Conservation (phyloP, 2,113 vertebrate genomes). For the Empidonax traillii region DNA sequence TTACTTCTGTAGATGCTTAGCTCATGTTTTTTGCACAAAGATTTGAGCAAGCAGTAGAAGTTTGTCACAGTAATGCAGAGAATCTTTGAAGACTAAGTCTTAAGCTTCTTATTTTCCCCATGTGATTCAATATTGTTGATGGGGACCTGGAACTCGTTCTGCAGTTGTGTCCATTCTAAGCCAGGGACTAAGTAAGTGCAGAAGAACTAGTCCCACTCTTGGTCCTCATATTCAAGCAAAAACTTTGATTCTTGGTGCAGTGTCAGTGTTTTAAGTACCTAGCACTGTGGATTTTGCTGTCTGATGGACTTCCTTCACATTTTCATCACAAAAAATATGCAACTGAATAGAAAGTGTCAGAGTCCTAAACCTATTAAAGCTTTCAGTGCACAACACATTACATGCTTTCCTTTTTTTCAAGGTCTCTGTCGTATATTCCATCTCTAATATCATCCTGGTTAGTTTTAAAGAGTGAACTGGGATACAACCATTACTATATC, state of each 20-base stretch:
- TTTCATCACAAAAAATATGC: background rate
- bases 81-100: background rate
- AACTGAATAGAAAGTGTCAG: background rate
- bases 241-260: background rate
- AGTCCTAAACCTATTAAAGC: background rate
- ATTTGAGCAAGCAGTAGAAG: background rate
- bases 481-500: background rate
- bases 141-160: background rate
- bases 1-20: background rate
- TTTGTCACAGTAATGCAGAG: background rate
- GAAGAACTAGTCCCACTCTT: background rate
- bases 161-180: background rate
- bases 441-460: slow-evolving; percentile 14
- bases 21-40: background rate
- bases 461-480: slow-evolving; percentile 5
- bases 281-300: background rate
- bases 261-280: background rate
- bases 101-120: background rate
- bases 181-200: background rate
- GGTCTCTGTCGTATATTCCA: background rate
- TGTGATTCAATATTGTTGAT: background rate
- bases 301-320: background rate
- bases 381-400: background rate
- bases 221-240: background rate
- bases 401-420: background rate